Conservation (phyloP, 2,797 vertebrate genomes). For the Cynopterus sphinx region DNA sequence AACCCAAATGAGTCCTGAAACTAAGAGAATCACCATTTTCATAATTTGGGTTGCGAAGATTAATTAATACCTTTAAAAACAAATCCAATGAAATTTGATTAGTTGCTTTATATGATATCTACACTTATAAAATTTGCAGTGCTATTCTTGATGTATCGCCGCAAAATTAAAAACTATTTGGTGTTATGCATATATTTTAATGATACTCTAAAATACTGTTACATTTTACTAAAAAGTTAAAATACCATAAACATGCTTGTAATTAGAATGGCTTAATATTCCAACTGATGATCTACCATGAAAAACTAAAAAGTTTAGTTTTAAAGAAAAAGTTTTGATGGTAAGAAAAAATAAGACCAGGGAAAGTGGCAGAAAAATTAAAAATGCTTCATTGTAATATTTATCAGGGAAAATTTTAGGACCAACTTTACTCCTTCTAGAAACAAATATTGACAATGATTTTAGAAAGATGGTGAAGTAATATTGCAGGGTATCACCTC, state of each 20-base stretch:
- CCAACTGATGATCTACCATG: neutral
- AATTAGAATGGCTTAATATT: slow-evolving; percentile 19
- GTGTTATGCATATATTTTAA: neutral
- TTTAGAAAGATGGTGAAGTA: neutral
- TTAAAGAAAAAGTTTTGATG: slow-evolving; percentile 29
- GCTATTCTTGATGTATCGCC: slow-evolving; percentile 27
- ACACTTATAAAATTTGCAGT: slow-evolving; percentile 30
- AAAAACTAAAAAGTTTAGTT: neutral
- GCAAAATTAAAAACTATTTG: slow-evolving; percentile 23
- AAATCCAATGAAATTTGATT: slow-evolving; percentile 64
- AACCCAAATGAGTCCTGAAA: slow-evolving; percentile 93
- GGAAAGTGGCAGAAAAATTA: neutral
- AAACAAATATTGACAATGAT: neutral
- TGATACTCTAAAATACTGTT: slow-evolving; percentile 5
- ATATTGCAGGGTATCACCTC: neutral
- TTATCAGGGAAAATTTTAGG: slow-evolving; percentile 14
- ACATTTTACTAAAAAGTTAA: slow-evolving; percentile 26
- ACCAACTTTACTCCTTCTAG: slow-evolving; percentile 26
- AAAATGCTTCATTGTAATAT: slow-evolving; percentile 13
- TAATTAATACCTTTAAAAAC: slow-evolving; percentile 92
- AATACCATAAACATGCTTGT: neutral
- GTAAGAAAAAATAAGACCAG: slow-evolving; percentile 27
- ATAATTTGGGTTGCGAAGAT: slow-evolving; percentile 96
- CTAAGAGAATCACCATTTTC: slow-evolving; percentile 91
- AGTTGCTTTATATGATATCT: slow-evolving; percentile 51